A percentile compares a stretch with the other conserved stretches of the same genome.
phyloP scores from a whole-genome alignment of 2,797 vertebrate species.

The Enteromius viviparus region DNA sequence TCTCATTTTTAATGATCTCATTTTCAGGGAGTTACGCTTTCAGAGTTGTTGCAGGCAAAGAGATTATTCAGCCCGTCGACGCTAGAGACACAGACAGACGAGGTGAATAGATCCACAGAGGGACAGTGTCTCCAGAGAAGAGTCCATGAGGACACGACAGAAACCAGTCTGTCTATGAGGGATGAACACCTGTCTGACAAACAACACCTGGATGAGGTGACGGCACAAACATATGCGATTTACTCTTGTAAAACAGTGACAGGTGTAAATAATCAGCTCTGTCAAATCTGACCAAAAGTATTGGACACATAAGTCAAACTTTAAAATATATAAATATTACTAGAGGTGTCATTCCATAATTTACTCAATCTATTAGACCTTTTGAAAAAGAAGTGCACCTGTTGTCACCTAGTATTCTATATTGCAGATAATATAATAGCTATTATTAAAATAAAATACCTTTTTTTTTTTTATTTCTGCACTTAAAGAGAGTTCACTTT shows the following conservation, averaged over 20 bases:
- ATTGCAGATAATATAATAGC: too few species aligned
- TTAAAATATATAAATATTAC: not conserved
- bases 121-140: not conserved
- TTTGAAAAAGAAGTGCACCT: too few species aligned
- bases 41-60: constrained; percentile 91
- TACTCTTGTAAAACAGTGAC: not conserved
- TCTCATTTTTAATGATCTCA: not conserved
- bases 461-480: too few species aligned
- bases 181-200: not conserved
- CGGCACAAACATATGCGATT: not conserved
- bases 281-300: not conserved
- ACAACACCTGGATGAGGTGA: constrained; percentile 22
- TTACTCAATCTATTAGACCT: not conserved
- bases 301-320: not conserved
- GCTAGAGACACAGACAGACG: constrained; percentile 74
- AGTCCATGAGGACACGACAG: not conserved
- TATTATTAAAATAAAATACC: too few species aligned
- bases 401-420: too few species aligned
- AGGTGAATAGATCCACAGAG: constrained; percentile 52
- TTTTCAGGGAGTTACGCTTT: constrained; percentile 88
- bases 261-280: not conserved
- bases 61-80: constrained; percentile 77
- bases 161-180: not conserved
- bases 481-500: too few species aligned
- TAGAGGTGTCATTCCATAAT: not conserved